Percentiles rank a stretch among this genome's conserved stretches.
Evolutionary conservation across 1,140 invertebrate species (phyloP).

Genomic region (Plectus sambesii): DNA sequence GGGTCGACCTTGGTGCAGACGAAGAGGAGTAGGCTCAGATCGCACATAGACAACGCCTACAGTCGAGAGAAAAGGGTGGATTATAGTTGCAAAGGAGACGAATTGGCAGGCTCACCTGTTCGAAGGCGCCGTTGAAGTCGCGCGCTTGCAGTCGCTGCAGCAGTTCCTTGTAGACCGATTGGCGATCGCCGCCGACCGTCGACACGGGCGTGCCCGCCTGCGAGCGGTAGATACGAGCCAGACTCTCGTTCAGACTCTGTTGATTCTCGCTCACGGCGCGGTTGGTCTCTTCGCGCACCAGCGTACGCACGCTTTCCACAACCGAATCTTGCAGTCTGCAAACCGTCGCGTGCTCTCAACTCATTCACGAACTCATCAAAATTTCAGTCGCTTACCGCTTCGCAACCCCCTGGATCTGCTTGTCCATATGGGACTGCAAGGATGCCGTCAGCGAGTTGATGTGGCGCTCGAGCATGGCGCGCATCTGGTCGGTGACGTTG

Average conservation of each 20-base stretch:
- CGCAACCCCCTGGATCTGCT: too few relatives aligned
- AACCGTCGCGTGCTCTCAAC: too few relatives aligned
- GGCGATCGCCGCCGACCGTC: slow-evolving; percentile 49
- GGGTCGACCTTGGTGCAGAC: slow-evolving; percentile 70
- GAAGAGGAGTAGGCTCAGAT: slow-evolving; percentile 67
- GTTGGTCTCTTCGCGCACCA: too few relatives aligned
- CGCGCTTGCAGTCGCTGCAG: slow-evolving; percentile 60
- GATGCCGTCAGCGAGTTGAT: slow-evolving; percentile 27
- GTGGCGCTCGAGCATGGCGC: slow-evolving; percentile 28
- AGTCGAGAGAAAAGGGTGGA: slow-evolving; percentile 23
- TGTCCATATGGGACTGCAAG: too few relatives aligned
- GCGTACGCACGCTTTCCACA: too few relatives aligned
- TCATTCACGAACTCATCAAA: too few relatives aligned
- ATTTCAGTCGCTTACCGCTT: too few relatives aligned
- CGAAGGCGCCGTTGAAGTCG: slow-evolving; percentile 71
- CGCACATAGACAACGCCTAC: slow-evolving; percentile 69
- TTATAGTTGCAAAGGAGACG: background rate
- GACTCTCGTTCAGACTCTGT: too few relatives aligned
- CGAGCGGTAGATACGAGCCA: slow-evolving; percentile 28
- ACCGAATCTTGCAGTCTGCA: too few relatives aligned
- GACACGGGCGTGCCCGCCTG: slow-evolving; percentile 34
- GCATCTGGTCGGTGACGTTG: slow-evolving; percentile 14
- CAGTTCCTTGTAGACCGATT: slow-evolving; percentile 58
- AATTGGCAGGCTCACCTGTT: slow-evolving; percentile 49
- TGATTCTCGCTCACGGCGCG: too few relatives aligned